Percentiles rank a stretch among this genome's conserved stretches.
Conservation (phyloP, 1,140 invertebrate species). For the Cyrtorhinus lividipennis region DNA sequence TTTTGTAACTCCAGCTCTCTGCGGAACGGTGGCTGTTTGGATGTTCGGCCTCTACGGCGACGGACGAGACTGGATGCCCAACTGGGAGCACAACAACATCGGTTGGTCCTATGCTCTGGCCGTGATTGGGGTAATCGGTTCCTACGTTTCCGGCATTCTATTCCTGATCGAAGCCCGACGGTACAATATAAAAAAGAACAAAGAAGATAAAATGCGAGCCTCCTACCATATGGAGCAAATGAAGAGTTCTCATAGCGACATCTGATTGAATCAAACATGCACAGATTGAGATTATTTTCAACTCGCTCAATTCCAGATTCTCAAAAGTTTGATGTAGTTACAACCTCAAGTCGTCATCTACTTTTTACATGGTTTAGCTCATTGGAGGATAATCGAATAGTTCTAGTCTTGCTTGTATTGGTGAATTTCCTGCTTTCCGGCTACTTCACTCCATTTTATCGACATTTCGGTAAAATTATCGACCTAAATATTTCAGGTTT, state of each 20-base stretch:
- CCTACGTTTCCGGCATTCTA: constrained; percentile 7
- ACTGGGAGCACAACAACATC: constrained; percentile 91
- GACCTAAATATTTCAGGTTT: too few species aligned
- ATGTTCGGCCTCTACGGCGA: constrained; percentile 80
- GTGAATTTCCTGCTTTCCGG: too few species aligned
- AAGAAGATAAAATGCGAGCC: constrained; percentile 11
- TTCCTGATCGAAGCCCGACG: constrained; percentile 17
- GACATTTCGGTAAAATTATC: too few species aligned
- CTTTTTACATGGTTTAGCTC: too few species aligned
- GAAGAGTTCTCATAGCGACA: background rate
- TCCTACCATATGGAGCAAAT: constrained; percentile 15
- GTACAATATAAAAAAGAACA: constrained; percentile 16
- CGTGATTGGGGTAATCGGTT: constrained; percentile 53
- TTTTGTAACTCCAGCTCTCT: constrained; percentile 46
- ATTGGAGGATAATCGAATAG: too few species aligned
- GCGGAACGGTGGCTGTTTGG: constrained; percentile 55
- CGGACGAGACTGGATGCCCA: constrained; percentile 87
- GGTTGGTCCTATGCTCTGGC: constrained; percentile 86
- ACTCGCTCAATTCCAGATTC: too few species aligned
- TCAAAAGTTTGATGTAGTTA: too few species aligned
- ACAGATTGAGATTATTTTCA: too few species aligned
- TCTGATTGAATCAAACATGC: too few species aligned
- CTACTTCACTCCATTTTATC: too few species aligned
- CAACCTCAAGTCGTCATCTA: too few species aligned
- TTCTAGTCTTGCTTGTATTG: too few species aligned